Evolutionary conservation across 53 echinoderm and acorn worm species (phyloP).

Genomic region (Stichopus horrens): DNA sequence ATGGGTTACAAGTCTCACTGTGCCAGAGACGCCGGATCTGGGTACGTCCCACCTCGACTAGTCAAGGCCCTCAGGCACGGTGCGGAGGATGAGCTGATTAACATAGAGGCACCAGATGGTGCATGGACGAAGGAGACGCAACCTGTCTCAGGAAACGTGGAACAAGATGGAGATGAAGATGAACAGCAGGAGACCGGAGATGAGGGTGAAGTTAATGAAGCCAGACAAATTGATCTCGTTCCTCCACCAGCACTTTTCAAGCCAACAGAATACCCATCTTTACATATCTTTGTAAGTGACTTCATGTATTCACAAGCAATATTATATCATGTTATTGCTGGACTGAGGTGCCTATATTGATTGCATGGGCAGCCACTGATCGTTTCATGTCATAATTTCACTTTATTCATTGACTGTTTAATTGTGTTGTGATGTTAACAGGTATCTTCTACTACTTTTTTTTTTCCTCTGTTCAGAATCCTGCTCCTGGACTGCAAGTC

Average conservation of each 20-base stretch:
- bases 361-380: too few relatives aligned
- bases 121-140: slow-evolving; percentile 76
- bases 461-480: slow-evolving; percentile 65
- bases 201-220: slow-evolving; percentile 43
- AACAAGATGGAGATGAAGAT: slow-evolving; percentile 8
- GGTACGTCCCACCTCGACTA: slow-evolving; percentile 86
- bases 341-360: too few relatives aligned
- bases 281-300: slow-evolving; percentile 94
- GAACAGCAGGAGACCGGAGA: slow-evolving; percentile 51
- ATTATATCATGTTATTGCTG: too few relatives aligned
- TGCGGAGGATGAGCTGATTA: slow-evolving; percentile 95
- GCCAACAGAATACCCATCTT: slow-evolving; percentile 89
- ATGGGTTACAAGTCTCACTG: slow-evolving; percentile 82
- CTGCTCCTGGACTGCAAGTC: slow-evolving; percentile 89
- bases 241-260: slow-evolving; percentile 88
- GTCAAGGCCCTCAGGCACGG: slow-evolving; percentile 79
- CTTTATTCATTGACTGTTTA: too few relatives aligned
- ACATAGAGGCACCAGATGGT: slow-evolving; percentile 72
- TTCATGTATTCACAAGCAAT: too few relatives aligned
- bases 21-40: slow-evolving; percentile 78
- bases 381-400: too few relatives aligned
- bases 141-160: slow-evolving; percentile 21
- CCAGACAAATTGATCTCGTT: slow-evolving; percentile 51
- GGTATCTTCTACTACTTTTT: too few relatives aligned
- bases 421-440: too few relatives aligned